These are phyloP conservation scores for Psilopsiagon aurifrons DNA, from an alignment of 2,113 vertebrate genomes.

Conservation along the genomic window DNA sequence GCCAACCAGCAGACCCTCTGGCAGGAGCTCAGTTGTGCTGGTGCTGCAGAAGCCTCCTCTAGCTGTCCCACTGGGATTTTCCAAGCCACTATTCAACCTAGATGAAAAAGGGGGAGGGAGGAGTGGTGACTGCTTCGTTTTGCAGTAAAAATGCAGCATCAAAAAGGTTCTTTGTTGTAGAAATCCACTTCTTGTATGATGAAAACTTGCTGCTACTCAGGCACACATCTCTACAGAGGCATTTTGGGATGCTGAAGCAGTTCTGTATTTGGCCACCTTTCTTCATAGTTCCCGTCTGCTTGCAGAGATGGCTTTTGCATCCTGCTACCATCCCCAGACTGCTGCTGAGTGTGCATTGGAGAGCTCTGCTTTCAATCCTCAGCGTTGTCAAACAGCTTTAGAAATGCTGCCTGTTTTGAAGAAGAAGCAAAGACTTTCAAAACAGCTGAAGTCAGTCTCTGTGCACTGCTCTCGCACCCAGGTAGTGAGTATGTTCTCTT, in stretches of 20 bases:
- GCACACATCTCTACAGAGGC: background rate
- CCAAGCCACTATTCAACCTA: background rate
- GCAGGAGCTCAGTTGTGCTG: background rate
- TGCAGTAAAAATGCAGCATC: background rate
- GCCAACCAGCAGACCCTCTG: background rate
- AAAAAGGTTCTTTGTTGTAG: background rate
- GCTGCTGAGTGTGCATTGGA: background rate
- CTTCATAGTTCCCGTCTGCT: constrained; percentile 7
- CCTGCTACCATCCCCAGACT: constrained; percentile 29
- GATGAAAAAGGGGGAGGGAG: fast-evolving
- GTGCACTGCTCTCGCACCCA: background rate
- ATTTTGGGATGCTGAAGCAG: constrained; percentile 38
- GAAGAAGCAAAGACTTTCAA: background rate
- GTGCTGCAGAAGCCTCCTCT: background rate
- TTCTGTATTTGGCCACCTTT: constrained; percentile 73
- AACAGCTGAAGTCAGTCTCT: background rate
- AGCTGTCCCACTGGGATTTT: background rate
- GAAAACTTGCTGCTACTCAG: background rate
- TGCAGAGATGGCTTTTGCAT: constrained; percentile 19
- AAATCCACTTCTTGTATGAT: background rate
- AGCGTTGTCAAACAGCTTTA: constrained; percentile 32
- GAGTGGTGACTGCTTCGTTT: background rate
- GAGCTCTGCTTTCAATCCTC: constrained; percentile 61
- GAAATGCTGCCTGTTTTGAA: background rate
- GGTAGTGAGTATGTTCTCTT: background rate